A percentile compares a stretch with the other conserved stretches of the same genome.
These are phyloP conservation scores for Gymnoscopelus braueri DNA, from an alignment of 2,797 vertebrate genomes.

Conservation along the genomic window DNA sequence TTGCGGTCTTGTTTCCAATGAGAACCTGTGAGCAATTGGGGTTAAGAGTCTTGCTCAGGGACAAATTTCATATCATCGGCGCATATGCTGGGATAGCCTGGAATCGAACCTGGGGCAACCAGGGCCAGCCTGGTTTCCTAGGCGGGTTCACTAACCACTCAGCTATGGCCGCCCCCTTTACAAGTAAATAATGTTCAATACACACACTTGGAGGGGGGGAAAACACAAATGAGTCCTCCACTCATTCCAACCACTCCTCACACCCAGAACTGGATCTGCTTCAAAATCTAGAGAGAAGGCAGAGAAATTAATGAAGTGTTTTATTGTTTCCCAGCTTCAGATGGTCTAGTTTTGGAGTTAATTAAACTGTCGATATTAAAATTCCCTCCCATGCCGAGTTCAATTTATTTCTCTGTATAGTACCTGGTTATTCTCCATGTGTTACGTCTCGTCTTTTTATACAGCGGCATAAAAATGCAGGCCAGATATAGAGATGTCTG, in stretches of 20 bases:
- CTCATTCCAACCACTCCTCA: not conserved
- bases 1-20: no score
- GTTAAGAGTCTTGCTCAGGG: no score
- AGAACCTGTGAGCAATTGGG: no score
- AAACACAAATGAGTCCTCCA: not conserved
- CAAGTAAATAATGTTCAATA: not conserved
- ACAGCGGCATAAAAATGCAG: conserved; percentile 45
- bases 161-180: no score
- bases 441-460: conserved; percentile 43
- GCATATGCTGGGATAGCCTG: no score
- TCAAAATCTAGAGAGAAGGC: conserved; percentile 51
- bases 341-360: conserved; percentile 53
- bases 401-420: conserved; percentile 64
- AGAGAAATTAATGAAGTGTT: conserved; percentile 69
- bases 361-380: conserved; percentile 76
- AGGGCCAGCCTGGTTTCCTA: no score
- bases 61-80: no score
- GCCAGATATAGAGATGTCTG: conserved; percentile 67
- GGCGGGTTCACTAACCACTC: no score
- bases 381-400: conserved; percentile 23
- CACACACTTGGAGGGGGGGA: not conserved
- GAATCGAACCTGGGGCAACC: no score
- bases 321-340: conserved; percentile 66
- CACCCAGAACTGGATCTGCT: conserved; percentile 41
- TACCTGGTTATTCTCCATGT: conserved; percentile 52